These are phyloP conservation scores for Plusia festucae DNA, from an alignment of 2,888 invertebrate species.

Conservation along the genomic window DNA sequence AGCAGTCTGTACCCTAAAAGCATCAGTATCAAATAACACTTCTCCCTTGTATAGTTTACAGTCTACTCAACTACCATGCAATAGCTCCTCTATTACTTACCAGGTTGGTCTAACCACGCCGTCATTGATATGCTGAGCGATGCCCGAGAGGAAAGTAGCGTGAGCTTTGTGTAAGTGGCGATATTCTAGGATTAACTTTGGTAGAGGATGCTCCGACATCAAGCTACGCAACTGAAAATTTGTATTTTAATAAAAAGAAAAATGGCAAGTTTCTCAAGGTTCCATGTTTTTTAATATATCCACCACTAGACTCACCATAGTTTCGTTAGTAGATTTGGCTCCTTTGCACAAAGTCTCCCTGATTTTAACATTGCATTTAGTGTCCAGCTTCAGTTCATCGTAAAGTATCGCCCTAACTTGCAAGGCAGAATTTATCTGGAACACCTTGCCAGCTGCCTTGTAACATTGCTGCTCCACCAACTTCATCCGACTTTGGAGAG, in stretches of 20 bases:
- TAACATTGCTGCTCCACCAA: constrained; percentile 76
- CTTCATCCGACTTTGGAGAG: constrained; percentile 70
- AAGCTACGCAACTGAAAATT: constrained; percentile 76
- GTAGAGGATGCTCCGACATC: constrained; percentile 77
- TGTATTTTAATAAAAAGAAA: neutral
- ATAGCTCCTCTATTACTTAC: constrained; percentile 64
- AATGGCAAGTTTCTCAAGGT: too few species aligned
- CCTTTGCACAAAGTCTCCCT: constrained; percentile 75
- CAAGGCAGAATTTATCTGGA: constrained; percentile 79
- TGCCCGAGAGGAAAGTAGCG: constrained; percentile 82
- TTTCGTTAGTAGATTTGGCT: constrained; percentile 84
- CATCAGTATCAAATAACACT: neutral
- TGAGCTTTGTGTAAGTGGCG: constrained; percentile 84
- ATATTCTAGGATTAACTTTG: constrained; percentile 82
- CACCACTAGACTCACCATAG: constrained; percentile 68
- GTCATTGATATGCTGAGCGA: constrained; percentile 76
- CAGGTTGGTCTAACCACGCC: constrained; percentile 80
- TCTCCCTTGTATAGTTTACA: neutral
- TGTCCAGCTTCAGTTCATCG: constrained; percentile 82
- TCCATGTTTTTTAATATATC: too few species aligned
- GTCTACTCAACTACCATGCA: neutral
- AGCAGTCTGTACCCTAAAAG: constrained; percentile 81
- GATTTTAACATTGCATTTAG: constrained; percentile 74
- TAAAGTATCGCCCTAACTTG: constrained; percentile 83
- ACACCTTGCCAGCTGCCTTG: constrained; percentile 75